Evolutionary conservation across 1,140 invertebrate genomes (phyloP).

Genomic region (Rhopalosiphum padi): DNA sequence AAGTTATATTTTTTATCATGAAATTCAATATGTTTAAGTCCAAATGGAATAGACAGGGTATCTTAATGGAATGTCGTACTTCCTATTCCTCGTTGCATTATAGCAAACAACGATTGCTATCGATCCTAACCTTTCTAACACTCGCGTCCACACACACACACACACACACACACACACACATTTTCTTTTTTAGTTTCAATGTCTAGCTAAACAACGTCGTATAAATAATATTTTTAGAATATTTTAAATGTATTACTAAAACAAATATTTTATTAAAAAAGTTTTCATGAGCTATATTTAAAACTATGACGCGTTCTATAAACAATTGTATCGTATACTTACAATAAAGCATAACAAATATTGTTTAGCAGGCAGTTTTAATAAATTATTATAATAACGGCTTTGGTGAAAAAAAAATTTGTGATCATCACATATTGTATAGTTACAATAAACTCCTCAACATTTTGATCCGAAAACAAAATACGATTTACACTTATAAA

Average conservation of each 20-base stretch:
- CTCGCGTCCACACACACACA: not conserved
- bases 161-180: not conserved
- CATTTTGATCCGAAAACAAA: not conserved
- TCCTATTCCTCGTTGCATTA: constrained; percentile 21
- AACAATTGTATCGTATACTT: not conserved
- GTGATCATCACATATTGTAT: not conserved
- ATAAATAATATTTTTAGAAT: not conserved
- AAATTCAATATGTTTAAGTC: not conserved
- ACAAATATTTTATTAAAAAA: constrained; percentile 11
- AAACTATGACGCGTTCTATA: not conserved
- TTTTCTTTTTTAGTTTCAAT: not conserved
- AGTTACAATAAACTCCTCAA: not conserved
- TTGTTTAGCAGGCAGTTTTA: not conserved
- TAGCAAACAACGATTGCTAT: not conserved
- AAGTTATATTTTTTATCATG: not conserved
- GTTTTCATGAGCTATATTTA: not conserved
- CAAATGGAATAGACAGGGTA: not conserved
- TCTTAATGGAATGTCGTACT: not conserved
- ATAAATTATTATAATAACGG: not conserved
- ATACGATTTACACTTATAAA: not conserved
- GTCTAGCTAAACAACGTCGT: not conserved
- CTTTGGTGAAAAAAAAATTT: not conserved
- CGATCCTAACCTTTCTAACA: constrained; percentile 5
- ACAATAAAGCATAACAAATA: not conserved
- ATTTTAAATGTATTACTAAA: not conserved